Evolutionary conservation across 2,113 vertebrate genomes (phyloP), one percentile per base, ranked within the genome.

Genomic region (Nothocercus julius): DNA sequence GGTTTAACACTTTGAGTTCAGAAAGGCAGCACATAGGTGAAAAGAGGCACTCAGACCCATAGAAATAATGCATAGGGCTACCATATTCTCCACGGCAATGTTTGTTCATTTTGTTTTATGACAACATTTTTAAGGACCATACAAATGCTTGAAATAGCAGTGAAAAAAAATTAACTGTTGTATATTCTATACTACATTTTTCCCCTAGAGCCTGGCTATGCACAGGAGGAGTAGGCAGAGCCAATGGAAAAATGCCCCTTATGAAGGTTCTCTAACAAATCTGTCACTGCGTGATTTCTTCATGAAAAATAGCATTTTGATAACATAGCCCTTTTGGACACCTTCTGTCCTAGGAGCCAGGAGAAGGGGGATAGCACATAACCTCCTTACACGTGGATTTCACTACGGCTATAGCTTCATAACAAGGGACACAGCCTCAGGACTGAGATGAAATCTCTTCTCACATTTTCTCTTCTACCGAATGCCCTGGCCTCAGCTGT

Each of bases 61-160:
- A 86, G 69, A 83, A 88, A 75, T 40, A 47, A 64, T 2, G 2
- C 6, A 28, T 51, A 67, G 40, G 20, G 7, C 13, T 54, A 30
- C 10, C 56, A 44, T 18, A 4, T 75, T 69, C 34, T 67, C 30
- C 27, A 19, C 24, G 25, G 3, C 32, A 79, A 16, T 21, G 61
- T 42, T 81, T 81, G 7, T 7, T 82, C 27, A 38, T 5, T 82
- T 69, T 77, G 7, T 88, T 90, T 61, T 69, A 82, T 68, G 18
- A 51, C 21, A 88, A 17, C 5, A 76, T 75, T 90, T 32, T 79
- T 90, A 53, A 84, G 38, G 56, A 82, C 5, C 11, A 58, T 59
- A 38, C 54, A 79, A 79, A 44, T 85, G 11, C 85, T 92, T 89
- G 45, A 75, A 85, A 89, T 62, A 77, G 20, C 38, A 93, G 54